Evolutionary conservation across 1,140 invertebrate species (phyloP).

Genomic region (Andricus grossulariae): DNA sequence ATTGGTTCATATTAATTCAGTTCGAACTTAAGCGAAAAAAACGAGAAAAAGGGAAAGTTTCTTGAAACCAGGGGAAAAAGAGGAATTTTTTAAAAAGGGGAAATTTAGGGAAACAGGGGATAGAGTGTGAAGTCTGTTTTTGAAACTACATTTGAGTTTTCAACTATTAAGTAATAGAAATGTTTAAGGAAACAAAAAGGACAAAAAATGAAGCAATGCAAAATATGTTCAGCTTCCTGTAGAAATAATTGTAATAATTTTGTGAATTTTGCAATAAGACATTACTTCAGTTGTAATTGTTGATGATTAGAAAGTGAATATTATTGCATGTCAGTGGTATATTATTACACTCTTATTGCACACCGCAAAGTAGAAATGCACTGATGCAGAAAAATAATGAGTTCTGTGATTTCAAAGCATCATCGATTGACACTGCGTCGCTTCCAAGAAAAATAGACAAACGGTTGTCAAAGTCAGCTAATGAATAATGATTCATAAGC

Average conservation of each 20-base stretch:
- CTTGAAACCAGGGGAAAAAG: too few species aligned
- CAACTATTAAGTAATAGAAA: too few species aligned
- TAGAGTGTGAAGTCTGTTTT: too few species aligned
- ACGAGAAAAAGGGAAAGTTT: too few species aligned
- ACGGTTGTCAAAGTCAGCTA: background rate
- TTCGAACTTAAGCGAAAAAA: too few species aligned
- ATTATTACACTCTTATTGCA: background rate
- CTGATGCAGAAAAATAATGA: conserved; percentile 11
- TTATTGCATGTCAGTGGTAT: background rate
- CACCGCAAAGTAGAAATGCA: background rate
- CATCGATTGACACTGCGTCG: background rate
- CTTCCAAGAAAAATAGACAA: conserved; percentile 12
- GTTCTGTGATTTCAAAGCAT: conserved; percentile 22
- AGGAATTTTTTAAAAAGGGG: too few species aligned
- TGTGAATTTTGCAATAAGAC: background rate
- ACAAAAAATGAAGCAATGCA: background rate
- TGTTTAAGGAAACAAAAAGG: too few species aligned
- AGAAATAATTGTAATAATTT: background rate
- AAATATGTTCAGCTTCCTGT: background rate
- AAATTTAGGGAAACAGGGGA: too few species aligned
- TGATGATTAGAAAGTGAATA: conserved; percentile 19
- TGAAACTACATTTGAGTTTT: too few species aligned
- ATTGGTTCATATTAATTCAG: too few species aligned
- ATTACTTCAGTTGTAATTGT: background rate
- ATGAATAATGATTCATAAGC: background rate